Conservation (phyloP, 2,888 invertebrate genomes). For the Leucophora obtusa region DNA sequence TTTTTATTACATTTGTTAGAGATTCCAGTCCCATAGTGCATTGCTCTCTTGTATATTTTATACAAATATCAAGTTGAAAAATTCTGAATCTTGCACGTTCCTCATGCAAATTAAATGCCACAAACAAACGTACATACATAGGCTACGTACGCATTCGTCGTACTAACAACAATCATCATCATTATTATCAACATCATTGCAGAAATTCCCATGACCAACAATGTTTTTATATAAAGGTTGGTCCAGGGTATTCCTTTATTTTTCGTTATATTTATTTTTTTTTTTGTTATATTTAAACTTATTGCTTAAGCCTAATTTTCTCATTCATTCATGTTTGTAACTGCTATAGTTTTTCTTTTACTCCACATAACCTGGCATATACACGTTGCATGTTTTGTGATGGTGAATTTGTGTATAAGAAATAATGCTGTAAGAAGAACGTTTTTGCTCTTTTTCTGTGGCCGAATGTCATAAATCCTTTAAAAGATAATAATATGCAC, state of each 20-base stretch:
- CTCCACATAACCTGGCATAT: not conserved
- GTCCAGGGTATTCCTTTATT: conserved; percentile 44
- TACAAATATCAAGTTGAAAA: conserved; percentile 33
- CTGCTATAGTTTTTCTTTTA: conserved; percentile 22
- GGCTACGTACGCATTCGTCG: conserved; percentile 22
- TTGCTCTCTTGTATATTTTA: conserved; percentile 1
- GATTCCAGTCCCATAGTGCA: not conserved
- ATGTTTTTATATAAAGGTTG: conserved; percentile 47
- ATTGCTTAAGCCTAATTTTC: conserved; percentile 56
- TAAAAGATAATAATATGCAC: conserved; percentile 75
- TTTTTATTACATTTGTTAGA: no score
- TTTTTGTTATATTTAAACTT: conserved; percentile 2
- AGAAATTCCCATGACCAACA: conserved; percentile 62
- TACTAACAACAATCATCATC: conserved; percentile 31
- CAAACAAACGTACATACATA: conserved; percentile 38
- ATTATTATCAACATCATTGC: conserved; percentile 24
- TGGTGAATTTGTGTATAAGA: not conserved
- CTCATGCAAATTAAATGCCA: conserved; percentile 63
- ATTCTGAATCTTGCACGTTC: conserved; percentile 52
- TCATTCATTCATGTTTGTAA: conserved; percentile 57
- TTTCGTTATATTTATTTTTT: conserved; percentile 13
- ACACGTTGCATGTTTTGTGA: not conserved
- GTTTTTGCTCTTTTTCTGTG: conserved; percentile 36
- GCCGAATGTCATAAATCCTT: conserved; percentile 76
- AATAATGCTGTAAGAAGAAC: conserved; percentile 11